Evolutionary conservation across 1,140 invertebrate species (phyloP).

Genomic region (Phortica variegata): DNA sequence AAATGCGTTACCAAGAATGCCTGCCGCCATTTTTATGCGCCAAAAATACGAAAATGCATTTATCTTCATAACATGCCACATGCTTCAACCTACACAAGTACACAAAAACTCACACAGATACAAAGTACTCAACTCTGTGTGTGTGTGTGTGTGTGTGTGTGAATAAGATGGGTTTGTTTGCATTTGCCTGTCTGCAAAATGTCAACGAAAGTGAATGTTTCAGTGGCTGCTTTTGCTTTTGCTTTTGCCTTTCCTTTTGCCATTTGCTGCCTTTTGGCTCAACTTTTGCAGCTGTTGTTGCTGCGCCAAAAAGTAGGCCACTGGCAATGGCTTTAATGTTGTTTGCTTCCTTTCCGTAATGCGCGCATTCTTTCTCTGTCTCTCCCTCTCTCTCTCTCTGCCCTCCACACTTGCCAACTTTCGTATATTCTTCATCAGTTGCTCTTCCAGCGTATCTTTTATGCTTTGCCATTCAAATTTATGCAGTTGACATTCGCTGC

Average conservation of each 20-base stretch:
- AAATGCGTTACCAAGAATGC: conserved; percentile 10
- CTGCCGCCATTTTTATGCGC: conserved; percentile 19
- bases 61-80: conserved; percentile 51
- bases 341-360: too few relatives aligned
- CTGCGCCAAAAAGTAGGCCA: neutral
- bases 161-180: neutral
- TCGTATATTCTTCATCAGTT: too few relatives aligned
- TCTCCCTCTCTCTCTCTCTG: neutral
- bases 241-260: too few relatives aligned
- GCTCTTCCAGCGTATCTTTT: conserved; percentile 25
- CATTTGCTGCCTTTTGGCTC: too few relatives aligned
- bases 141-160: conserved; percentile 4
- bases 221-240: too few relatives aligned
- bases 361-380: too few relatives aligned
- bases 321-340: too few relatives aligned
- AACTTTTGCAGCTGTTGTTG: neutral
- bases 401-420: neutral
- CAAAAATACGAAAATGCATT: conserved; percentile 38
- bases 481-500: conserved; percentile 37
- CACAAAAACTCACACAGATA: conserved; percentile 31
- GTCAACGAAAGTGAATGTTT: conserved; percentile 48
- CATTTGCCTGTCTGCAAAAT: conserved; percentile 33
- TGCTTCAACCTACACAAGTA: conserved; percentile 47
- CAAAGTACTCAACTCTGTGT: conserved; percentile 6
- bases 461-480: conserved; percentile 48